A percentile compares a stretch with the other conserved stretches of the same genome.
phyloP scores from a whole-genome alignment of 2,797 vertebrate genomes.

The Notolepis coatsorum region DNA sequence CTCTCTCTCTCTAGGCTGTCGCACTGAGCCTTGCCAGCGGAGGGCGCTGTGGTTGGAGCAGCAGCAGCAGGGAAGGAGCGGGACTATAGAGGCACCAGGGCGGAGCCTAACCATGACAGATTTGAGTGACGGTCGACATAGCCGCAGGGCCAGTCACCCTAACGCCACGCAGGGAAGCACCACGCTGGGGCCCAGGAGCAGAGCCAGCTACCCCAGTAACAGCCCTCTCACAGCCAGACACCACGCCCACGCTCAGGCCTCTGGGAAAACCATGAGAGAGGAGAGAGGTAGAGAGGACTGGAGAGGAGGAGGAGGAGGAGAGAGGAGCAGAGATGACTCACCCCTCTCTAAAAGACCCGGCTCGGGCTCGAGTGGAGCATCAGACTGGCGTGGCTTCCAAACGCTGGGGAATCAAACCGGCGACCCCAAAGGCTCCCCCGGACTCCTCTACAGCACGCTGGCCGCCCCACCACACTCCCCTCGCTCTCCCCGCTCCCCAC shows the following conservation, averaged over 20 bases:
- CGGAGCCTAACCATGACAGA: slow-evolving; percentile 70
- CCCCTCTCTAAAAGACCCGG: slow-evolving; percentile 61
- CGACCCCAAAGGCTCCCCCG: slow-evolving; percentile 28
- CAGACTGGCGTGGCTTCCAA: slow-evolving; percentile 64
- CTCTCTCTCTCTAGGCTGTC: slow-evolving; percentile 58
- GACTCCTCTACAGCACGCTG: slow-evolving; percentile 64
- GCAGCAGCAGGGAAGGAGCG: slow-evolving; percentile 53
- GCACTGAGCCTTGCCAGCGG: slow-evolving; percentile 75
- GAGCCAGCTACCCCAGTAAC: slow-evolving; percentile 70
- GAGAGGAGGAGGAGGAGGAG: background rate
- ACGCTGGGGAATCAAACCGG: slow-evolving; percentile 55
- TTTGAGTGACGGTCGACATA: slow-evolving; percentile 55
- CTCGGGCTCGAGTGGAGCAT: slow-evolving; percentile 49
- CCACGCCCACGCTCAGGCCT: background rate
- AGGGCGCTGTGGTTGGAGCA: slow-evolving; percentile 71
- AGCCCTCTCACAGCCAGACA: slow-evolving; percentile 35
- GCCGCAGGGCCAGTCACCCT: slow-evolving; percentile 75
- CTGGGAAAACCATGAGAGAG: background rate
- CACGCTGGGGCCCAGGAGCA: slow-evolving; percentile 47
- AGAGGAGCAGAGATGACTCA: slow-evolving; percentile 58
- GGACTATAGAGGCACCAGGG: slow-evolving; percentile 52
- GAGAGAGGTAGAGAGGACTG: background rate
- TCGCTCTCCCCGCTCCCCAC: background rate
- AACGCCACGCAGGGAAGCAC: slow-evolving; percentile 25
- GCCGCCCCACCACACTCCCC: slow-evolving; percentile 40